Evolutionary conservation across 2,113 vertebrate genomes (phyloP).

Genomic region (Poeciliopsis occidentalis): DNA sequence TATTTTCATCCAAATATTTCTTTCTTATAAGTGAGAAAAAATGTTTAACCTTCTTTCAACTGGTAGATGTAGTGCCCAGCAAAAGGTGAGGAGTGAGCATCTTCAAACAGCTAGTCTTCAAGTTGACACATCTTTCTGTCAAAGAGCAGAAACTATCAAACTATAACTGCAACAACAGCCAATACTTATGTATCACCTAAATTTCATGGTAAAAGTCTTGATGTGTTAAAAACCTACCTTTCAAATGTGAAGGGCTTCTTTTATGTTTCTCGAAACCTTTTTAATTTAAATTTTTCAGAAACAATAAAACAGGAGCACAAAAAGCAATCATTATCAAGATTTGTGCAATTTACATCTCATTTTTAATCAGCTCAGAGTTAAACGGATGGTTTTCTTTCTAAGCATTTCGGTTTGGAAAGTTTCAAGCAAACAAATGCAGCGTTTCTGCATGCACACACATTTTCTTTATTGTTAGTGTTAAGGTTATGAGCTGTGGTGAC

Average conservation of each 20-base stretch:
- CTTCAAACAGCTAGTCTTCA: neutral
- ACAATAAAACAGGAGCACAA: neutral
- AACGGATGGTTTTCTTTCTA: slow-evolving; percentile 7
- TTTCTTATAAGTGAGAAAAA: too few relatives aligned
- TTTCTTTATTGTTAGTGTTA: slow-evolving; percentile 16
- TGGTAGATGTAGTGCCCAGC: neutral
- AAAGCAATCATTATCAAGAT: neutral
- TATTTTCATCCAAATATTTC: neutral
- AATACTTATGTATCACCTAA: neutral
- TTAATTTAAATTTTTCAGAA: neutral
- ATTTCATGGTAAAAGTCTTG: neutral
- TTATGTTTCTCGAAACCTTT: neutral
- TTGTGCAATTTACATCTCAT: neutral
- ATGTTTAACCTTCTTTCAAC: neutral
- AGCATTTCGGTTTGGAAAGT: slow-evolving; percentile 22
- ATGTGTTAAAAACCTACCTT: neutral
- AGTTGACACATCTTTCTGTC: too few relatives aligned
- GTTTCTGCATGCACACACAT: slow-evolving; percentile 8
- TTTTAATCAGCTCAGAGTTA: neutral
- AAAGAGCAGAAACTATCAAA: neutral
- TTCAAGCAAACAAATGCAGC: neutral
- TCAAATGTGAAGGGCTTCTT: neutral
- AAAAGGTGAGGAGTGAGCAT: neutral
- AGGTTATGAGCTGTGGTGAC: slow-evolving; percentile 3
- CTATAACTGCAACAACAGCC: neutral